These are phyloP conservation scores for Cactoblastis cactorum DNA, from an alignment of 2,888 invertebrate genomes.

Conservation along the genomic window DNA sequence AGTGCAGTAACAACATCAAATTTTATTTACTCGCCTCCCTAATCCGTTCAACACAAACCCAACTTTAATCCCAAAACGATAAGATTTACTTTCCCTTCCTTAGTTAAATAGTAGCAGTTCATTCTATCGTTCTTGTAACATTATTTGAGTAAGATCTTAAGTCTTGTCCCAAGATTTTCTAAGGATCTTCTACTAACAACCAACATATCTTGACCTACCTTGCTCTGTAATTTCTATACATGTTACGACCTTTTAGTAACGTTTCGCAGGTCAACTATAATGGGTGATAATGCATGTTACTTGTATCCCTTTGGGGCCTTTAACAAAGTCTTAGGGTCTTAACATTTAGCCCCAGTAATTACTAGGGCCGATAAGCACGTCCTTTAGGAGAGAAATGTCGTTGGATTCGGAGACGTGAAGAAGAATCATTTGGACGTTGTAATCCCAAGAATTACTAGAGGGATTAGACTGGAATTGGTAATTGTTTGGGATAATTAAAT, in stretches of 20 bases:
- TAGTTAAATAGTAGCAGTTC: constrained; percentile 25
- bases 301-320: constrained; percentile 59
- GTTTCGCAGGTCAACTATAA: constrained; percentile 46
- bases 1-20: constrained; percentile 31
- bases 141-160: constrained; percentile 45
- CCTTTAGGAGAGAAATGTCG: constrained; percentile 32
- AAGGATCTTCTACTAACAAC: constrained; percentile 34
- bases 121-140: constrained; percentile 41
- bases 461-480: background rate
- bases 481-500: background rate
- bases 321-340: constrained; percentile 67
- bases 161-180: constrained; percentile 45
- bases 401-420: constrained; percentile 19
- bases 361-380: constrained; percentile 52
- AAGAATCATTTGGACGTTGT: constrained; percentile 34
- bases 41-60: constrained; percentile 23
- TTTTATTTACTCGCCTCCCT: constrained; percentile 36
- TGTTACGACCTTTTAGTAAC: constrained; percentile 21
- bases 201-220: constrained; percentile 34
- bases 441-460: constrained; percentile 6
- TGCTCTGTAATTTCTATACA: constrained; percentile 18
- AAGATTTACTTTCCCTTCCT: constrained; percentile 28
- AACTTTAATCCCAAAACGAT: constrained; percentile 26
- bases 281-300: constrained; percentile 60
- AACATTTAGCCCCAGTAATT: constrained; percentile 69